Percentiles rank a stretch among this genome's conserved stretches.
phyloP scores from a whole-genome alignment of 2,797 vertebrate species.

The Anomalospiza imberbis region DNA sequence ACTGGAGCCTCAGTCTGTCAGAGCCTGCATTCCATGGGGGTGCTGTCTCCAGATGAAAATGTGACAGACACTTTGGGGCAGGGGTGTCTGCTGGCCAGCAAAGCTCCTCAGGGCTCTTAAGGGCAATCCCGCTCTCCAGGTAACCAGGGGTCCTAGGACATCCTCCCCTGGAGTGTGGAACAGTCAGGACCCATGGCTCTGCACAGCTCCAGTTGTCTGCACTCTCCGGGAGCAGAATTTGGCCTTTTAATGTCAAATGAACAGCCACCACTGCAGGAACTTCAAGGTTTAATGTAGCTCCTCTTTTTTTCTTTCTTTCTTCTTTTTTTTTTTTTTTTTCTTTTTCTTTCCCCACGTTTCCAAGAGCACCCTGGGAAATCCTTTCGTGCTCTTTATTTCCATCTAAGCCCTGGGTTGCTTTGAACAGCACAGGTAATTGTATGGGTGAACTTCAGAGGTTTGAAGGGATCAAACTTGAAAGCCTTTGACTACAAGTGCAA shows the following conservation, averaged over 20 bases:
- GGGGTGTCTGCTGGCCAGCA: not conserved
- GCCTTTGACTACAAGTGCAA: constrained; percentile 51
- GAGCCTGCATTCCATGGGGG: not conserved
- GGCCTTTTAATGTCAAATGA: not conserved
- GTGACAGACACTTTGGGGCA: not conserved
- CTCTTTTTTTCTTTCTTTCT: not conserved
- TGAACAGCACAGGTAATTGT: constrained; percentile 64
- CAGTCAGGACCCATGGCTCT: fast-evolving
- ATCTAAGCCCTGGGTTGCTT: constrained; percentile 57
- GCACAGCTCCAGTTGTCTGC: not conserved
- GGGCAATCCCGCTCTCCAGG: not conserved
- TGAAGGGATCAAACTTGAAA: constrained; percentile 69
- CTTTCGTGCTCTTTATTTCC: constrained; percentile 55
- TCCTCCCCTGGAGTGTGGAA: fast-evolving
- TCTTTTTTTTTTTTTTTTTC: fast-evolving
- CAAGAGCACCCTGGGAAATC: constrained; percentile 53
- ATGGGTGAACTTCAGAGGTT: constrained; percentile 56
- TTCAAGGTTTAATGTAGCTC: not conserved
- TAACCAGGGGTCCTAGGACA: not conserved
- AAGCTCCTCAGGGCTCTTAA: not conserved
- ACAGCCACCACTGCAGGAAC: not conserved
- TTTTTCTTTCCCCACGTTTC: not conserved
- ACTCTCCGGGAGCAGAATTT: not conserved
- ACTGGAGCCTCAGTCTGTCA: not conserved
- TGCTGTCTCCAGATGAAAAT: not conserved